Conservation (phyloP, 2,797 vertebrate genomes). For the Tokudaia tokunoshimensis region DNA sequence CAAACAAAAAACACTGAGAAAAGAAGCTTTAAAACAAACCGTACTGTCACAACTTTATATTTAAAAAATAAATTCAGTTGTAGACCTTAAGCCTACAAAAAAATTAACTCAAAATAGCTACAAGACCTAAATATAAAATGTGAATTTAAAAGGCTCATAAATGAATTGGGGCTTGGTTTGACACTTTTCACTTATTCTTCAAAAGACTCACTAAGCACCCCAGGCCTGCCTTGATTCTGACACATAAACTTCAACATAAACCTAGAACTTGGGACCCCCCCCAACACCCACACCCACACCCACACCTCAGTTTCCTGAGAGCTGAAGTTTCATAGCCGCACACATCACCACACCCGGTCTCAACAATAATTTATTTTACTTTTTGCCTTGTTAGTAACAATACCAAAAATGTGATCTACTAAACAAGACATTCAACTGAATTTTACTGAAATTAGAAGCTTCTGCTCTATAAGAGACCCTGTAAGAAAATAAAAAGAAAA, state of each 20-base stretch:
- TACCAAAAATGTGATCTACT: background rate
- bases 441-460: background rate
- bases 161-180: background rate
- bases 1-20: background rate
- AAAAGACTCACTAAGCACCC: background rate
- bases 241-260: background rate
- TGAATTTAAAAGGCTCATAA: background rate
- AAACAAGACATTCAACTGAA: background rate
- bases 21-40: background rate
- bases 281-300: background rate
- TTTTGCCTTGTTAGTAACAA: background rate
- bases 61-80: background rate
- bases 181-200: background rate
- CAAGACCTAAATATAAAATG: background rate
- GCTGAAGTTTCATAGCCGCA: background rate
- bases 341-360: background rate
- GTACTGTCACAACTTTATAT: background rate
- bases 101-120: background rate
- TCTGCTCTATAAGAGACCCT: background rate
- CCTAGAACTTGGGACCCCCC: background rate
- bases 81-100: background rate
- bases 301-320: background rate
- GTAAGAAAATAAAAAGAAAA: background rate
- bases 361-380: background rate
- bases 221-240: background rate